These are phyloP conservation scores for Nyctalus aviator DNA, from an alignment of 2,797 vertebrate species.

Conservation along the genomic window DNA sequence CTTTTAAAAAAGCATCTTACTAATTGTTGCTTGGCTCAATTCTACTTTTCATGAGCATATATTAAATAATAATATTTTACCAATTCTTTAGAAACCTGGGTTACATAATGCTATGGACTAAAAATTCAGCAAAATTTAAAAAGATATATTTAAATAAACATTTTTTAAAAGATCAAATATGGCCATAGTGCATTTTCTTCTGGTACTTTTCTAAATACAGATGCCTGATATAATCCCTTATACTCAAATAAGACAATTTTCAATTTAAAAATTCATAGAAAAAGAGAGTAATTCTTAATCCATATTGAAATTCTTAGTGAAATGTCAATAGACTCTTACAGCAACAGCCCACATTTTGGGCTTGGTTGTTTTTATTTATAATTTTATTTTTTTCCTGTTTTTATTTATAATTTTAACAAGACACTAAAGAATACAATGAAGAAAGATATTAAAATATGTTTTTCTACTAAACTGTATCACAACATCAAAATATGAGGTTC, in stretches of 20 bases:
- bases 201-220: background rate
- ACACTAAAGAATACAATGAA: background rate
- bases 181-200: constrained; percentile 31
- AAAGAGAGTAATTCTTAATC: constrained; percentile 38
- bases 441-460: constrained; percentile 29
- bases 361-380: constrained; percentile 31
- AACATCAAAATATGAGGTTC: background rate
- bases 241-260: constrained; percentile 20
- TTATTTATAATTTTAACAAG: constrained; percentile 47
- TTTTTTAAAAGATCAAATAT: background rate
- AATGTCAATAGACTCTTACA: constrained; percentile 1
- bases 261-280: constrained; percentile 40
- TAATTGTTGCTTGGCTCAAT: constrained; percentile 51
- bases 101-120: background rate
- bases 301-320: constrained; percentile 27
- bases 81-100: constrained; percentile 12
- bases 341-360: background rate
- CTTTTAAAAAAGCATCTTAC: constrained; percentile 57
- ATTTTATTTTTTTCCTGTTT: constrained; percentile 2
- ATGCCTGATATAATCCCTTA: background rate
- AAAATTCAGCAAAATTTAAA: constrained; percentile 38
- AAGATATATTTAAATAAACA: background rate
- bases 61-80: constrained; percentile 50
- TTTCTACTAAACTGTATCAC: constrained; percentile 36
- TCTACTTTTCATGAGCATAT: constrained; percentile 19